Evolutionary conservation across 53 echinoderm and acorn worm species (phyloP).

Genomic region (Zoroaster sp.): DNA sequence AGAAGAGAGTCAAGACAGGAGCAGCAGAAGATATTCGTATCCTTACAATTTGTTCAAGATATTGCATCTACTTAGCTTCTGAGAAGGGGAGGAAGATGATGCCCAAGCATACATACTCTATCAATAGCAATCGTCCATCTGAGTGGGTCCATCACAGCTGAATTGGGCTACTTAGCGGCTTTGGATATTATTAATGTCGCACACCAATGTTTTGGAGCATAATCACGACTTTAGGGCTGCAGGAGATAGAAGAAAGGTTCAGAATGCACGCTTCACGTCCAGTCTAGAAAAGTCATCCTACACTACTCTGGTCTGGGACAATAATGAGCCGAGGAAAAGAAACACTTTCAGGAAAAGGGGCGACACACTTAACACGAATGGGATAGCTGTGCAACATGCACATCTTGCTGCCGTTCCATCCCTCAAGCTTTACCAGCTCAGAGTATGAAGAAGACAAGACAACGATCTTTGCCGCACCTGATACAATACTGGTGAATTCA

Average conservation of each 20-base stretch:
- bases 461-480: too few species aligned
- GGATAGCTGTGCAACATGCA: slow-evolving; percentile 8
- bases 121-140: slow-evolving; percentile 32
- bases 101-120: slow-evolving; percentile 6
- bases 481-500: too few species aligned
- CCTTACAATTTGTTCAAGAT: slow-evolving; percentile 36
- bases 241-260: background rate
- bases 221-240: background rate
- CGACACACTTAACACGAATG: slow-evolving; percentile 26
- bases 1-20: background rate
- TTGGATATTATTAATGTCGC: slow-evolving; percentile 47
- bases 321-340: slow-evolving; percentile 4
- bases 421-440: background rate
- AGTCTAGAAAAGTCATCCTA: background rate
- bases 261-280: background rate
- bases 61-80: background rate
- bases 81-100: slow-evolving; percentile 3
- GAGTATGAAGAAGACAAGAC: too few species aligned
- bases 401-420: background rate
- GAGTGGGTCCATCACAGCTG: slow-evolving; percentile 42
- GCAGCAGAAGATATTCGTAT: background rate
- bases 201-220: background rate
- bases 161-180: slow-evolving; percentile 10
- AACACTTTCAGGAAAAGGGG: background rate
- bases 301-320: background rate